Evolutionary conservation across 35 echinoderm and acorn worm genomes (phyloP).

Genomic region (Heliocidaris tuberculata): DNA sequence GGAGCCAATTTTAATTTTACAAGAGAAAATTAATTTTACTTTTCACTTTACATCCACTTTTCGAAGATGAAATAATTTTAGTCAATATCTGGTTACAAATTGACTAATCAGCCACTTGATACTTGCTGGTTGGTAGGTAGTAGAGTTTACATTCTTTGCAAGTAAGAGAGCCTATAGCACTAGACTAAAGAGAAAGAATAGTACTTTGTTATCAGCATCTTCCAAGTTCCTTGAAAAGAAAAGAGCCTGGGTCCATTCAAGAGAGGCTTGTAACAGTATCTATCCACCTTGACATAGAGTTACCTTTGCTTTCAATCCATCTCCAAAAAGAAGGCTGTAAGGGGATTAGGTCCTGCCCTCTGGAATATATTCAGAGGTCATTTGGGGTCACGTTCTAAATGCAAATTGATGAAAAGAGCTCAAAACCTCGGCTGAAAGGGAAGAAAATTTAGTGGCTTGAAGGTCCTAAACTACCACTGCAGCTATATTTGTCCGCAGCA

Average conservation of each 20-base stretch:
- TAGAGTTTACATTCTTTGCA: neutral
- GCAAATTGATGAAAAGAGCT: slow-evolving; percentile 3
- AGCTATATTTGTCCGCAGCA: neutral
- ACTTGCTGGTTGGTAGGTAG: neutral
- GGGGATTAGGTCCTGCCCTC: slow-evolving; percentile 27
- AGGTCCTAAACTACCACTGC: neutral
- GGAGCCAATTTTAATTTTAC: too few relatives aligned
- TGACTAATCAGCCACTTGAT: neutral
- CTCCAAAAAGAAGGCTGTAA: neutral
- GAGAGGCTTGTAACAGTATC: slow-evolving; percentile 23
- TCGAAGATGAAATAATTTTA: neutral
- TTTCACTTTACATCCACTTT: neutral
- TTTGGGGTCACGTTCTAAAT: neutral
- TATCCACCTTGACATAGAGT: slow-evolving; percentile 27
- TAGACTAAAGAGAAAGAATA: neutral
- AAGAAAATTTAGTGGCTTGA: neutral
- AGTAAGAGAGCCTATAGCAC: neutral
- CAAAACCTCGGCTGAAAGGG: neutral
- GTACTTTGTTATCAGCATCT: neutral
- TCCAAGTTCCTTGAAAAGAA: neutral
- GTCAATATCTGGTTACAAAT: neutral
- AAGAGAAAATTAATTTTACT: too few relatives aligned
- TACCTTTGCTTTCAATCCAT: neutral
- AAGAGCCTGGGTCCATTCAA: neutral
- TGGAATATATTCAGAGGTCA: slow-evolving; percentile 40